Conservation (phyloP, 2,113 vertebrate genomes). For the Grantiella picta region DNA sequence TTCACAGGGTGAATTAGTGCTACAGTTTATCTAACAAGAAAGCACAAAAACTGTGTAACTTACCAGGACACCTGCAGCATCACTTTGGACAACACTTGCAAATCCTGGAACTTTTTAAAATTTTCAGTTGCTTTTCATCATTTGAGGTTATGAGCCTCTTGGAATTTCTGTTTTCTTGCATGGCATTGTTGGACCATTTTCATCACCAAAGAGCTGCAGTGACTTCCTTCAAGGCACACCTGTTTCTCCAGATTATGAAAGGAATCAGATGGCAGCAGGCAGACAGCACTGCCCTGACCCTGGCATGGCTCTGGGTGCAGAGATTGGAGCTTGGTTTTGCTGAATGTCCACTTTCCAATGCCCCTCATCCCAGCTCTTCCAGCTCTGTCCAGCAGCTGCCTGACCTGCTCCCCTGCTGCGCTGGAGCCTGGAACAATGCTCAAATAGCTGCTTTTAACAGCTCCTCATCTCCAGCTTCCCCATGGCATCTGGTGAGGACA, state of each 20-base stretch:
- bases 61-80: background rate
- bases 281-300: background rate
- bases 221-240: background rate
- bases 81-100: background rate
- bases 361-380: background rate
- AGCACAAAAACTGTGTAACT: background rate
- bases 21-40: background rate
- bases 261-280: background rate
- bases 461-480: background rate
- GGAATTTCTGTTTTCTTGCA: background rate
- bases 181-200: rapidly evolving
- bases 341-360: background rate
- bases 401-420: background rate
- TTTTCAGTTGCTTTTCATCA: background rate
- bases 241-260: background rate
- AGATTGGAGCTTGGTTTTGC: background rate
- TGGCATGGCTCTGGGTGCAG: rapidly evolving
- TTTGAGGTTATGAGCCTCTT: background rate
- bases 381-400: background rate
- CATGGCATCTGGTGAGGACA: background rate
- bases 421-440: background rate
- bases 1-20: background rate
- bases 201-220: background rate
- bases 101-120: background rate
- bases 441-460: background rate